Base-by-base conservation (phyloP, 2,888 invertebrate species). In the Thyatira batis region DNA sequence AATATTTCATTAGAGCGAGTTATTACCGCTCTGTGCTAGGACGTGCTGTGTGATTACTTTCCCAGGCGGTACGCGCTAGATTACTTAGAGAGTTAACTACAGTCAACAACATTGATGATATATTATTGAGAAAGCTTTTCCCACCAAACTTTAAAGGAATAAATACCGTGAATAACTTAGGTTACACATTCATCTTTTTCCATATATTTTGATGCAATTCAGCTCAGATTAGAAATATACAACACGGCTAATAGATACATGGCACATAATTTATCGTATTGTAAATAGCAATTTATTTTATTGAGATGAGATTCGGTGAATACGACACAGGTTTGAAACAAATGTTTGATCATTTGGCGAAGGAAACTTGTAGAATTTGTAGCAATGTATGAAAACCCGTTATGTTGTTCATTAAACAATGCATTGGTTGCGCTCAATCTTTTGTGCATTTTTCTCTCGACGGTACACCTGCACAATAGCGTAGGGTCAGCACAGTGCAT, bases 401-500 rank as follows among this genome's bases (percentile, higher is more conserved):
- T 30, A 30, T 30, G 3, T 11, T 3, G 11, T 9, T 30, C 10
- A 30, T 11, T 2, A 10, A 11, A 30, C 9, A 30, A 10, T 11
- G 30, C 9, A n/a, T 10, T n/a, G n/a, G 9, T 2, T 30, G 11
- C 4, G n/a, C 30, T n/a, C 30, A 33, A 33, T 13, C 3, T 2
- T 2, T 39, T 17, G 39, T 8, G 17, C 9, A 17, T 53, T 60
- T 53, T 57, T 73, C 66, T 84, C 77, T 73, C 61, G 61, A 65
- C 84, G 57, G 63, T 87, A 80, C 82, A 51, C 58, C 54, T 61
- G 78, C 71, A 89, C 87, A 88, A 89, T 89, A 80, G 80, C 66
- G 76, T 80, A 84, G 87, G 91, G 90, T 90, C 90, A 90, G 78
- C 70, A 55, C 71, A 84, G 91, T 88, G 79, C 91, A 76, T 91